Evolutionary conservation across 2,888 invertebrate species (phyloP).

Genomic region (Agrochola lota): DNA sequence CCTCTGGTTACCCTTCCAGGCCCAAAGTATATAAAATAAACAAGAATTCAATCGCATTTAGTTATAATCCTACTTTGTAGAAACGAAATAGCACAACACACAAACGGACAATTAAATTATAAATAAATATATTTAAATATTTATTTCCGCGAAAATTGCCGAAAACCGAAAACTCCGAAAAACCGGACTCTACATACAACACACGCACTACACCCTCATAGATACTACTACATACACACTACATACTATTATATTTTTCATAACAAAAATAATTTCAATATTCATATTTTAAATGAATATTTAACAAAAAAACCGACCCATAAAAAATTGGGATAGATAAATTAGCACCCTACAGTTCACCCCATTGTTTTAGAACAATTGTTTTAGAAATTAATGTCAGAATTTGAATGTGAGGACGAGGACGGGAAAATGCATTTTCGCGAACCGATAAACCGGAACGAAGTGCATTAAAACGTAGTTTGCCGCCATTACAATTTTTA

Average conservation of each 20-base stretch:
- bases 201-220: neutral
- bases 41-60: neutral
- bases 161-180: neutral
- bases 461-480: slow-evolving; percentile 2
- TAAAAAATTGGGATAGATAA: neutral
- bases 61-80: neutral
- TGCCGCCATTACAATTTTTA: neutral
- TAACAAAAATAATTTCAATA: neutral
- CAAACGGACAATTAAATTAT: neutral
- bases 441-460: slow-evolving; percentile 28
- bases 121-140: no score
- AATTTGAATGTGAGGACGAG: slow-evolving; percentile 21
- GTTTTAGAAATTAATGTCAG: slow-evolving; percentile 16
- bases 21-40: neutral
- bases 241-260: neutral
- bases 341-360: neutral
- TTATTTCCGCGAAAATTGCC: no score
- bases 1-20: neutral
- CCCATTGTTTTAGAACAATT: neutral
- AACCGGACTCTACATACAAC: neutral
- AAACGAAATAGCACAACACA: neutral
- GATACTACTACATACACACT: neutral
- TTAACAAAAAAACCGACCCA: neutral
- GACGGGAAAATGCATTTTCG: slow-evolving; percentile 4
- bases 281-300: no score